Percentiles rank a stretch among this genome's conserved stretches.
phyloP scores from a whole-genome alignment of 2,797 vertebrate genomes.

The Macropodus opercularis region DNA sequence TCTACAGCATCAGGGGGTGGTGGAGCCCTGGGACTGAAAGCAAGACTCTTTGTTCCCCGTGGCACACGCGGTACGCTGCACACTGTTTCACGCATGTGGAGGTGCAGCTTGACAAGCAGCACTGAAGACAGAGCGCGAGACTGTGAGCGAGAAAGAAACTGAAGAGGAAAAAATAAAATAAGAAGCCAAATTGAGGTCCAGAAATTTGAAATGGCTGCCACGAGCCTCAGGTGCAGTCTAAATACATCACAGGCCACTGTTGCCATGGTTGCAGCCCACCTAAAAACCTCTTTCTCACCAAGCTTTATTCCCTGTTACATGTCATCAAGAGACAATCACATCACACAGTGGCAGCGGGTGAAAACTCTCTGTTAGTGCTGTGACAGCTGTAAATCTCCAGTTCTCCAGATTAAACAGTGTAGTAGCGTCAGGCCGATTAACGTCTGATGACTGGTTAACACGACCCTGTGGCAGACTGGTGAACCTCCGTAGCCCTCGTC shows the following conservation, averaged over 20 bases:
- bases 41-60: slow-evolving; percentile 50
- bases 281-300: slow-evolving; percentile 27
- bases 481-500: slow-evolving; percentile 22
- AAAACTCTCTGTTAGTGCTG: not conserved
- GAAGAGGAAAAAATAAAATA: not conserved
- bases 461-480: slow-evolving; percentile 8
- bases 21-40: slow-evolving; percentile 42
- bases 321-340: slow-evolving; percentile 24
- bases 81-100: slow-evolving; percentile 21
- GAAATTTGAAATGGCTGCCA: slow-evolving; percentile 45
- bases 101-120: slow-evolving; percentile 21
- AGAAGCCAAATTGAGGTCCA: slow-evolving; percentile 23
- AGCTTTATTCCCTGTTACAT: slow-evolving; percentile 5
- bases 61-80: too few relatives aligned
- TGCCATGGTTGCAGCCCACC: slow-evolving; percentile 60
- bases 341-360: slow-evolving; percentile 6
- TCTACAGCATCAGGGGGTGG: slow-evolving; percentile 43
- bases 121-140: slow-evolving; percentile 1
- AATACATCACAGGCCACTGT: slow-evolving; percentile 43
- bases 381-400: slow-evolving; percentile 34
- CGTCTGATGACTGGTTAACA: slow-evolving; percentile 18
- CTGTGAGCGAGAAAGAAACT: slow-evolving; percentile 3
- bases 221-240: slow-evolving; percentile 40
- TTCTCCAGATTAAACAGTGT: too few relatives aligned
- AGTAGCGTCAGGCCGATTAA: not conserved